Evolutionary conservation across 2,113 vertebrate species (phyloP).

Genomic region (Dunckerocampus dactyliophorus): DNA sequence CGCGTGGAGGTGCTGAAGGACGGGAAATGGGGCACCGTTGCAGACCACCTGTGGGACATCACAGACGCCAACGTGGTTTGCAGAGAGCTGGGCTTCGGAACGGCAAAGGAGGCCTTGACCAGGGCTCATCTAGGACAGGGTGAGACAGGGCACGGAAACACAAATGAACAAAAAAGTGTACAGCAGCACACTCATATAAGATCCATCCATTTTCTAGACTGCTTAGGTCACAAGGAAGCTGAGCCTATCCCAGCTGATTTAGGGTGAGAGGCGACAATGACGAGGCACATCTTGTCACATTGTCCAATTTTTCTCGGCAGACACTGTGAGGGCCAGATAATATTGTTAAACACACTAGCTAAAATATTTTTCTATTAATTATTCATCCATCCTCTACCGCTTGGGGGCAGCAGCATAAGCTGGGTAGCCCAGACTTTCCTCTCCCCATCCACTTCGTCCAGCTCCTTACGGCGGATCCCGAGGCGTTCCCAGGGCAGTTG

Average conservation of each 20-base stretch:
- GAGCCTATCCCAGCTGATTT: neutral
- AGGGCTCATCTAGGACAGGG: slow-evolving; percentile 91
- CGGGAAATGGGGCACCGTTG: slow-evolving; percentile 90
- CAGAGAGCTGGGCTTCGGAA: slow-evolving; percentile 90
- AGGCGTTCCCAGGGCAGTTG: no score
- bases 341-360: no score
- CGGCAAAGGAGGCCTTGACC: slow-evolving; percentile 81
- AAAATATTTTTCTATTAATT: no score
- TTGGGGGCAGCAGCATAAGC: no score
- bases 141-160: slow-evolving; percentile 55
- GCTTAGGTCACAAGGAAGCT: neutral
- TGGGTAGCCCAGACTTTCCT: no score
- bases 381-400: no score
- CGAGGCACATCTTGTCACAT: no score
- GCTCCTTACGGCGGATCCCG: no score
- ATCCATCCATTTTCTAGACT: neutral
- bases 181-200: neutral
- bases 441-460: no score
- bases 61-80: slow-evolving; percentile 86
- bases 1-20: slow-evolving; percentile 88
- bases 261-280: no score
- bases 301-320: no score
- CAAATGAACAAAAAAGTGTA: neutral
- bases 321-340: no score
- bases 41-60: slow-evolving; percentile 89